These are phyloP conservation scores for Melospiza georgiana DNA, from an alignment of 2,113 vertebrate species.

Conservation along the genomic window DNA sequence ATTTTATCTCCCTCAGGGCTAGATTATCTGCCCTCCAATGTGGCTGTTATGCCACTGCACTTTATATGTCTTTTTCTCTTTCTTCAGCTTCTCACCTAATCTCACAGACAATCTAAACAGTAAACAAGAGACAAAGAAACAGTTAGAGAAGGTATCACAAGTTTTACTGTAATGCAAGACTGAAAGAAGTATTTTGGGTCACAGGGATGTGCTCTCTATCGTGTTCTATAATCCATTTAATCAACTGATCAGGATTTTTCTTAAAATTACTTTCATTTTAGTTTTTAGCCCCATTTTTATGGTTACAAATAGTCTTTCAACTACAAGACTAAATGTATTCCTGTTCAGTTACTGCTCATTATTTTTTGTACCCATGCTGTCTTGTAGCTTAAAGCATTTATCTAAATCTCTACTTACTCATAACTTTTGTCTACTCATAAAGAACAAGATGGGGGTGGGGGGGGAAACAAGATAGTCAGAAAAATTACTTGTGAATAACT, in stretches of 20 bases:
- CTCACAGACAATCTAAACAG: not conserved
- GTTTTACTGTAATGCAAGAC: not conserved
- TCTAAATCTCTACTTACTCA: not conserved
- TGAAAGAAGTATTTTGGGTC: not conserved
- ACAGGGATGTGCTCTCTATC: not conserved
- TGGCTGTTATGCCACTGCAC: not conserved
- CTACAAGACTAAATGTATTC: not conserved
- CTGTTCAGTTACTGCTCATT: not conserved
- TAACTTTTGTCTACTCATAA: not conserved
- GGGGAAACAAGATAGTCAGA: not conserved
- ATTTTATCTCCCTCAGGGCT: not conserved
- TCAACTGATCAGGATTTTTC: not conserved
- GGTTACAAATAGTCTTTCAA: not conserved
- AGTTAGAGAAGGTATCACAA: not conserved
- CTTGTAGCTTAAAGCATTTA: not conserved
- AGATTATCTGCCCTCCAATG: not conserved
- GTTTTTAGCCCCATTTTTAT: not conserved
- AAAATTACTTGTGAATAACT: not conserved
- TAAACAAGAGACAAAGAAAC: not conserved
- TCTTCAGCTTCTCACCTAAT: not conserved
- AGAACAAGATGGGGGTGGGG: accelerated
- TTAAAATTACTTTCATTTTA: not conserved
- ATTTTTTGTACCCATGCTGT: not conserved
- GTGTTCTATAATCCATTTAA: not conserved
- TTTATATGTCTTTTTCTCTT: not conserved